Percentiles rank a stretch among this genome's conserved stretches.
These are phyloP conservation scores for Oopsacas minuta DNA, from an alignment of 37 sponge, comb jelly and placozoan genomes.

Conservation along the genomic window DNA sequence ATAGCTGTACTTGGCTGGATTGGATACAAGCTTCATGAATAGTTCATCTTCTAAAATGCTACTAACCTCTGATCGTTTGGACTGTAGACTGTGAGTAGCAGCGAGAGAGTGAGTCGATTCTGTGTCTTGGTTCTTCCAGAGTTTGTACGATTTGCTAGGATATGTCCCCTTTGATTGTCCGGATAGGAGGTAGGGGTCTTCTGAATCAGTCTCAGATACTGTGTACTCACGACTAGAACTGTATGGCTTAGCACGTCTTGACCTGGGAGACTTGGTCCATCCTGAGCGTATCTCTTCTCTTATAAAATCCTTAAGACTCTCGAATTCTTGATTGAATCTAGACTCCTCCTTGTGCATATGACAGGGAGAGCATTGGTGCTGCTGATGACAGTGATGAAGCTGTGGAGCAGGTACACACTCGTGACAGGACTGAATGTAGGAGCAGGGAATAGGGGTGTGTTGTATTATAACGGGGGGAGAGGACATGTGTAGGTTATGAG, in stretches of 20 bases:
- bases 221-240: neutral
- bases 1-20: conserved; percentile 18
- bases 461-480: neutral
- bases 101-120: neutral
- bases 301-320: neutral
- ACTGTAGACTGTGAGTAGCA: neutral
- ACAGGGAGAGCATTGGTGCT: neutral
- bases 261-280: neutral
- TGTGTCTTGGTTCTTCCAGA: neutral
- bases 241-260: neutral
- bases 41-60: neutral
- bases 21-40: conserved; percentile 1
- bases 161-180: neutral
- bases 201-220: neutral
- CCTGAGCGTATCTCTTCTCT: neutral
- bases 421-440: neutral
- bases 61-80: neutral
- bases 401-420: neutral
- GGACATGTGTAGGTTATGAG: conserved; percentile 1
- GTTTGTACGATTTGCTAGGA: neutral
- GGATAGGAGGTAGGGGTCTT: neutral
- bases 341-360: neutral
- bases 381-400: neutral
- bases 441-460: neutral
- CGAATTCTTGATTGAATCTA: neutral